Evolutionary conservation across 2,888 invertebrate species (phyloP).

Genomic region (Drosophila subquinaria): DNA sequence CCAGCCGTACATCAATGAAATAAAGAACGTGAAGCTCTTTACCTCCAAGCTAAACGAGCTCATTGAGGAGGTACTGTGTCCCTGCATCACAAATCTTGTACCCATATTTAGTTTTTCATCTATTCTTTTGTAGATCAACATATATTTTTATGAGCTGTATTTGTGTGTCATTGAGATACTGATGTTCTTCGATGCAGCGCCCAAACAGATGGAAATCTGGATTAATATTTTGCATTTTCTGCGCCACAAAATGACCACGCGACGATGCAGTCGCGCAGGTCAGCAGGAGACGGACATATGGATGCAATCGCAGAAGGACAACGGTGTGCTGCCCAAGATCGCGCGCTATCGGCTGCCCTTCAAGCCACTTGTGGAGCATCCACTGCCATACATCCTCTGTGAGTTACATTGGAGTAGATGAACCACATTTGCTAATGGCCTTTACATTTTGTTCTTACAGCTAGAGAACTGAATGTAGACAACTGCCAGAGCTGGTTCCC

Average conservation of each 20-base stretch:
- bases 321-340: constrained; percentile 84
- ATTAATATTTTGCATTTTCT: constrained; percentile 83
- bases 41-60: constrained; percentile 80
- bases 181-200: constrained; percentile 78
- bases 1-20: constrained; percentile 84
- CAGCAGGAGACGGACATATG: constrained; percentile 85
- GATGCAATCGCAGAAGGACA: constrained; percentile 83
- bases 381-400: constrained; percentile 83
- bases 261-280: constrained; percentile 82
- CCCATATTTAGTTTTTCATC: background rate
- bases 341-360: constrained; percentile 85
- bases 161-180: constrained; percentile 85
- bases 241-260: constrained; percentile 84
- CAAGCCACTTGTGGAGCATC: constrained; percentile 83
- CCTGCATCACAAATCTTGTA: background rate
- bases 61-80: constrained; percentile 75
- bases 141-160: constrained; percentile 85
- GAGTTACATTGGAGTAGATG: background rate
- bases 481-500: constrained; percentile 85
- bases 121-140: constrained; percentile 79
- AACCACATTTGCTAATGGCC: background rate
- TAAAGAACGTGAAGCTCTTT: constrained; percentile 82
- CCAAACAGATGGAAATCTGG: constrained; percentile 84
- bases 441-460: constrained; percentile 54
- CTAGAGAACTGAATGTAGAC: constrained; percentile 84